Conservation (phyloP, 2,888 invertebrate genomes). For the Thysanoteuthis rhombus region DNA sequence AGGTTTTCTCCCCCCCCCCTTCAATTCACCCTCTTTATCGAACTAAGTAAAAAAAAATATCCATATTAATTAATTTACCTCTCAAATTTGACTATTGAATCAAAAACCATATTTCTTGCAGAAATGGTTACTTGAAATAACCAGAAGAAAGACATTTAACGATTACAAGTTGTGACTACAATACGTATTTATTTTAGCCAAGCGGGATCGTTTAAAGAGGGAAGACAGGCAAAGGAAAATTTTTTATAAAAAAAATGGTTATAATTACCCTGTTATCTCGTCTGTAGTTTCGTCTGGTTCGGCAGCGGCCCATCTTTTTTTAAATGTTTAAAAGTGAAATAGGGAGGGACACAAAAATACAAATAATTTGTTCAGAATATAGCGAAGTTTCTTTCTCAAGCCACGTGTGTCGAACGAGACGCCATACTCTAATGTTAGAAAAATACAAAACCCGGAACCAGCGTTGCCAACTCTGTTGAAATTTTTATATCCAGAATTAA, state of each 20-base stretch:
- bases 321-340: neutral
- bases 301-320: slow-evolving; percentile 27
- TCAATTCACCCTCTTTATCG: neutral
- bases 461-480: too few relatives aligned
- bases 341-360: neutral
- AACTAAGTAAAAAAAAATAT: neutral
- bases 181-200: neutral
- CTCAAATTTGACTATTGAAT: neutral
- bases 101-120: neutral
- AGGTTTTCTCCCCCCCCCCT: neutral
- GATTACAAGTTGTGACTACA: neutral
- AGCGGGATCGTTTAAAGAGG: neutral
- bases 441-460: neutral
- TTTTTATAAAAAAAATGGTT: neutral
- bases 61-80: neutral
- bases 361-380: neutral
- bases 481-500: too few relatives aligned
- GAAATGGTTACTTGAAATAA: neutral
- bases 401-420: slow-evolving; percentile 22
- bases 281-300: slow-evolving; percentile 12
- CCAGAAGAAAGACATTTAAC: neutral
- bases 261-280: neutral
- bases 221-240: neutral
- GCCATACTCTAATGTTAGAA: slow-evolving; percentile 21
- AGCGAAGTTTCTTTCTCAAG: neutral